Percentiles rank a stretch among this genome's conserved stretches.
Conservation (phyloP, 2,888 invertebrate genomes). For the Leucozona laternaria region DNA sequence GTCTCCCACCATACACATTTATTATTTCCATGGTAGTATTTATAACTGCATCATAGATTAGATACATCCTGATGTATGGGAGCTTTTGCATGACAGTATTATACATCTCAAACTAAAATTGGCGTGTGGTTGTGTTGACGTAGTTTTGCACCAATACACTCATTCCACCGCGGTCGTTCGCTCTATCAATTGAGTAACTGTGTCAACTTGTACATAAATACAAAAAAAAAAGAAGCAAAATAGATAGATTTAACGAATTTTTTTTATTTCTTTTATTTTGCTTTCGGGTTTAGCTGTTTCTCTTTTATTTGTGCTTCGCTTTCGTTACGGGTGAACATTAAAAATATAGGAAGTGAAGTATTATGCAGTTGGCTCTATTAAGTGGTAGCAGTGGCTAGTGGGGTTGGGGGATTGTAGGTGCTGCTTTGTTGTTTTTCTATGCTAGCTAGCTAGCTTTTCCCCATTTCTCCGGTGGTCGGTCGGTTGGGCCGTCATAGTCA, state of each 20-base stretch:
- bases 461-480: constrained; percentile 60
- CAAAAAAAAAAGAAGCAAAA: constrained; percentile 46
- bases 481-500: not conserved
- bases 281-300: constrained; percentile 66
- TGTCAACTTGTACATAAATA: constrained; percentile 70
- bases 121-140: constrained; percentile 20
- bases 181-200: constrained; percentile 76
- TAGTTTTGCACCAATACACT: constrained; percentile 55
- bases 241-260: constrained; percentile 47
- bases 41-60: constrained; percentile 9
- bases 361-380: constrained; percentile 71
- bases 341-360: constrained; percentile 75
- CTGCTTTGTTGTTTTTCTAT: constrained; percentile 56
- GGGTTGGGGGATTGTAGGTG: constrained; percentile 64
- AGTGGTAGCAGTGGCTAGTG: constrained; percentile 48
- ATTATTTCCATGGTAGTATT: not conserved
- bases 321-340: constrained; percentile 65
- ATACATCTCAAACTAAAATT: not conserved
- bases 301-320: constrained; percentile 74
- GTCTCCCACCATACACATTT: constrained; percentile 46
- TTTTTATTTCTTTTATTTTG: constrained; percentile 61
- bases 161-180: constrained; percentile 66
- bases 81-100: constrained; percentile 43
- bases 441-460: constrained; percentile 72
- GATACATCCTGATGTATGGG: constrained; percentile 47